phyloP scores from a whole-genome alignment of 2,888 invertebrate species.

The Rhimphoctona megacephalus region DNA sequence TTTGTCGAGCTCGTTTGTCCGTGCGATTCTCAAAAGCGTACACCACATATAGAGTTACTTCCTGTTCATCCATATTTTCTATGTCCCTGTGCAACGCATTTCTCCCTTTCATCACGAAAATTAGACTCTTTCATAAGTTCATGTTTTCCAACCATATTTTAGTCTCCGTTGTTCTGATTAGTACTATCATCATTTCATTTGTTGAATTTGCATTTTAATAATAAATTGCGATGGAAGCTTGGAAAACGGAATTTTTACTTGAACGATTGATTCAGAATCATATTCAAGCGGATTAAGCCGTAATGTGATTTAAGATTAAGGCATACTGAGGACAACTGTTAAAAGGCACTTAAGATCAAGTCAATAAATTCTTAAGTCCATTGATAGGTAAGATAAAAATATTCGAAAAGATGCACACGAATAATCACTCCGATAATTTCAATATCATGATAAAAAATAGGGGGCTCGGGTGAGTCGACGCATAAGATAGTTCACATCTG shows the following conservation, averaged over 20 bases:
- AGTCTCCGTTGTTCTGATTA: background rate
- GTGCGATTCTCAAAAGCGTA: slow-evolving; percentile 1
- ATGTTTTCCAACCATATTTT: background rate
- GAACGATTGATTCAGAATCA: background rate
- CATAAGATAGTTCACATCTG: slow-evolving; percentile 12
- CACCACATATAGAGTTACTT: background rate
- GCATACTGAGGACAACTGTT: background rate
- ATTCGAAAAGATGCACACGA: background rate
- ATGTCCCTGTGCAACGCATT: background rate
- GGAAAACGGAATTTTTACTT: background rate
- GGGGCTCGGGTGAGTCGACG: slow-evolving; percentile 34
- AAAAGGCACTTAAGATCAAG: background rate
- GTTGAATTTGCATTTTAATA: background rate
- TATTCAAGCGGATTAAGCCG: background rate
- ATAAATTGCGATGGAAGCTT: background rate
- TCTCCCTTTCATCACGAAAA: background rate
- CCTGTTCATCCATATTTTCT: background rate
- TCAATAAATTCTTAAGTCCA: background rate
- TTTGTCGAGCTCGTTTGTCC: background rate
- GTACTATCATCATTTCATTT: background rate
- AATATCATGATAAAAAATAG: slow-evolving; percentile 49
- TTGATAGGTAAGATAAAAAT: background rate
- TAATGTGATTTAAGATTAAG: background rate
- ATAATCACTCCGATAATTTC: slow-evolving; percentile 47
- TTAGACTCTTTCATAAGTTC: background rate